phyloP scores from a whole-genome alignment of 2,113 vertebrate species.

The Alosa alosa region DNA sequence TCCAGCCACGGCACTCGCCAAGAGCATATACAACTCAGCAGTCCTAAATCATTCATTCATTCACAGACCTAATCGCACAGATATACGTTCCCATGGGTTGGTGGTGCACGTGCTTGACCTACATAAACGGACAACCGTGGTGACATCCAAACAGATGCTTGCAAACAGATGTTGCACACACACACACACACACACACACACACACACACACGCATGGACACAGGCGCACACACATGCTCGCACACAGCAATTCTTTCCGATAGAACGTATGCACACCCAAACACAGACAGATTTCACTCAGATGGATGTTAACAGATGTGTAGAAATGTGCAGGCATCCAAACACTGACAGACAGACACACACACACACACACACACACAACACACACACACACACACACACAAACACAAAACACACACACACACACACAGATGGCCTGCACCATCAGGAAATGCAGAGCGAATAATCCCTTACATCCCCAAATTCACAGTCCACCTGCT shows the following conservation, averaged over 20 bases:
- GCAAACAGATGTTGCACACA: conserved; percentile 6
- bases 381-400: conserved; percentile 10
- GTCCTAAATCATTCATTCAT: neutral
- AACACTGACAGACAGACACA: neutral
- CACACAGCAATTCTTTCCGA: neutral
- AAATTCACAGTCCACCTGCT: conserved; percentile 4
- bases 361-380: neutral
- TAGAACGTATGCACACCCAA: neutral
- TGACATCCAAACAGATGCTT: conserved; percentile 5
- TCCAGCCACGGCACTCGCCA: neutral
- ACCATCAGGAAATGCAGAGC: neutral
- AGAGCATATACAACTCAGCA: neutral
- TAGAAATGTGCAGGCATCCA: neutral
- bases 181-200: neutral
- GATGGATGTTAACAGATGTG: neutral
- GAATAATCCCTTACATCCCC: conserved; percentile 7
- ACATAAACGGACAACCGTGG: neutral
- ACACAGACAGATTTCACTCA: neutral
- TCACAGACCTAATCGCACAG: neutral
- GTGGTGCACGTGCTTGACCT: neutral
- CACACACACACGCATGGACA: conserved; percentile 2
- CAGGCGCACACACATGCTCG: too few species aligned
- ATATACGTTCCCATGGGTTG: neutral
- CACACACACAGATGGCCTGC: neutral
- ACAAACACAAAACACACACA: conserved; percentile 2